Base-by-base conservation (phyloP, 1,140 invertebrate genomes). In the Phymastichus coffea region DNA sequence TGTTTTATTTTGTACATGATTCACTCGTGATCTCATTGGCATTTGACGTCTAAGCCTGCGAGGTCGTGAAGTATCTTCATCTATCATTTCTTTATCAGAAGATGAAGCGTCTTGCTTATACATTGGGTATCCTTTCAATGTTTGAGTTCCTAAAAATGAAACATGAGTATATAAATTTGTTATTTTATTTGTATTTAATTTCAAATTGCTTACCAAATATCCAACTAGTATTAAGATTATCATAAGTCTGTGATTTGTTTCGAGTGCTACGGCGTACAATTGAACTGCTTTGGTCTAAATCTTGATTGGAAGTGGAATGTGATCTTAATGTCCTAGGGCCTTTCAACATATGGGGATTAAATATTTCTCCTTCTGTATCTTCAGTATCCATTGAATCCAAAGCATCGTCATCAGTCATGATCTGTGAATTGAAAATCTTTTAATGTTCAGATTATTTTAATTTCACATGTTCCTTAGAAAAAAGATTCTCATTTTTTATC, bases 211-310 rank as follows among this genome's bases (percentile, higher is more conserved):
- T 73, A 80, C 78, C 80, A 69, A 81, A 71, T 66, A 84, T 80
- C 84, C 83, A 84, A 53, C 77, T 81, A 61, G 80, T 80, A 68
- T 79, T 81, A 33, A 82, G 77, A 66, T 79, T 81, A 69, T 81
- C 81, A 70, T 80, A 84, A 63, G 82, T 76, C 43, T 82, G 75
- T 69, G 82, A 83, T 70, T 80, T 79, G 63, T 83, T 81, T 57
- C 86, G 76, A 53, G 81, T 85, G 64, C 83, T 86, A 38, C 85
- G 79, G 15, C 85, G 75, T 26, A 85, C 78, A 46, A 75, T 78
- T 54, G 66, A 65, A 64, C 72, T 75, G 63, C 72, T 77, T 63
- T 70, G 70, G 63, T 73, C 67, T 54, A 74, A 63, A 57, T 72
- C 71, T 10, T 68, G 64, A 59, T 63, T 66, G 40, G 69, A 67